A percentile compares a stretch with the other conserved stretches of the same genome.
phyloP scores from a whole-genome alignment of 2,113 vertebrate species.

The Orthochromis malagaraziensis region DNA sequence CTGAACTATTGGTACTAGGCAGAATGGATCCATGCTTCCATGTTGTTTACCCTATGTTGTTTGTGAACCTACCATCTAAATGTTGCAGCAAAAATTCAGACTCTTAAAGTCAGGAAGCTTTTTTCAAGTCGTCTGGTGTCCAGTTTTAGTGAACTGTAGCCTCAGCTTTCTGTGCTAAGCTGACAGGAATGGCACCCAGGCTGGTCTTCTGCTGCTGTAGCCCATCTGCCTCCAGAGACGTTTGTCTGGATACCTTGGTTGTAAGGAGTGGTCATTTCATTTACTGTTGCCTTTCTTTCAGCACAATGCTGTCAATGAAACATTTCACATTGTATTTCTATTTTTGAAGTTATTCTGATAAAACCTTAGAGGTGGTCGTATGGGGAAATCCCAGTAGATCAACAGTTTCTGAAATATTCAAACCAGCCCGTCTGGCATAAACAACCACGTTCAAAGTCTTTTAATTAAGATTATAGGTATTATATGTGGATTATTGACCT shows the following conservation, averaged over 20 bases:
- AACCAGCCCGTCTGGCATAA: background rate
- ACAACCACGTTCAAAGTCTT: background rate
- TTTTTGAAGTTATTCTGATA: background rate
- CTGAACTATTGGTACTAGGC: background rate
- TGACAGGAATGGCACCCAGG: background rate
- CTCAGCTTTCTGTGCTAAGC: background rate
- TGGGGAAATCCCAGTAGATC: background rate
- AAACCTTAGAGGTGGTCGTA: background rate
- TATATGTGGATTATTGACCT: accelerated
- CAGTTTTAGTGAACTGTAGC: background rate
- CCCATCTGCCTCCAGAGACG: background rate
- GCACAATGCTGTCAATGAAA: background rate
- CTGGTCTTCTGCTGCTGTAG: background rate
- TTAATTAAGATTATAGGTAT: background rate
- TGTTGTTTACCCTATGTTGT: background rate
- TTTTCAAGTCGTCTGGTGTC: background rate
- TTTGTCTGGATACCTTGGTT: background rate
- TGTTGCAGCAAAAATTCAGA: background rate
- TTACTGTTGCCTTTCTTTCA: background rate
- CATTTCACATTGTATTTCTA: background rate
- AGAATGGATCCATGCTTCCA: background rate
- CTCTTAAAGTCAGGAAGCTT: background rate
- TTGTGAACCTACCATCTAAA: background rate
- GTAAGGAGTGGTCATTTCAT: background rate
- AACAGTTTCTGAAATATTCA: background rate